These are phyloP conservation scores for Brachyopa scutellaris DNA, from an alignment of 2,888 invertebrate species.

Conservation along the genomic window DNA sequence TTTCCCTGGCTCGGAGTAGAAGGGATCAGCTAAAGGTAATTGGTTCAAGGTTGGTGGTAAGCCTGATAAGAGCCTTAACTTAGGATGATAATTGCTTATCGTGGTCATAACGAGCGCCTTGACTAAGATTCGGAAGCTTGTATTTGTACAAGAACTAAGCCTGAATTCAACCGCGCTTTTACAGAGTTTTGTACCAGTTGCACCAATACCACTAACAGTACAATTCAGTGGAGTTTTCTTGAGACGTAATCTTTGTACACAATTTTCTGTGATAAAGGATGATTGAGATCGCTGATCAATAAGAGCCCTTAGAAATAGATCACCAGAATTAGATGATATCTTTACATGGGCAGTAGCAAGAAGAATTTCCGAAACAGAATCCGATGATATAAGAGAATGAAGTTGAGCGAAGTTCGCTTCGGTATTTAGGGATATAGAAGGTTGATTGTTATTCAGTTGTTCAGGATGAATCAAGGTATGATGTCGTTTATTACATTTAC, in stretches of 20 bases:
- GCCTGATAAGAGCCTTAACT: too few relatives aligned
- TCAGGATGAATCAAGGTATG: not conserved
- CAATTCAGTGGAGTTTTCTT: not conserved
- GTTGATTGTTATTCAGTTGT: too few relatives aligned
- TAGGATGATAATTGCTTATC: conserved; percentile 17
- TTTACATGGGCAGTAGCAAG: conserved; percentile 4
- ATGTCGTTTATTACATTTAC: conserved; percentile 5
- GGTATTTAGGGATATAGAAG: too few relatives aligned
- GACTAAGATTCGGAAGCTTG: not conserved
- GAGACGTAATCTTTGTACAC: not conserved
- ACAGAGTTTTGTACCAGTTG: not conserved
- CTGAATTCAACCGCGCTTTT: not conserved
- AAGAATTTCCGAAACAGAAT: not conserved
- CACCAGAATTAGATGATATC: not conserved
- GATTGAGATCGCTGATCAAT: not conserved
- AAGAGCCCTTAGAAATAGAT: not conserved
- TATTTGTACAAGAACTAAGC: not conserved
- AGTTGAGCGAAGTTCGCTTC: too few relatives aligned
- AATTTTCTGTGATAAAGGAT: not conserved
- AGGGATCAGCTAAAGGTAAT: too few relatives aligned
- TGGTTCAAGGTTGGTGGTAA: too few relatives aligned
- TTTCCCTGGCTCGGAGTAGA: not conserved
- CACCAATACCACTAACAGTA: not conserved
- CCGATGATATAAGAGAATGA: too few relatives aligned
- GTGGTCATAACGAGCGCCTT: conserved; percentile 14